Evolutionary conservation across 1,140 invertebrate genomes (phyloP).

Genomic region (Pachypsylla venusta): DNA sequence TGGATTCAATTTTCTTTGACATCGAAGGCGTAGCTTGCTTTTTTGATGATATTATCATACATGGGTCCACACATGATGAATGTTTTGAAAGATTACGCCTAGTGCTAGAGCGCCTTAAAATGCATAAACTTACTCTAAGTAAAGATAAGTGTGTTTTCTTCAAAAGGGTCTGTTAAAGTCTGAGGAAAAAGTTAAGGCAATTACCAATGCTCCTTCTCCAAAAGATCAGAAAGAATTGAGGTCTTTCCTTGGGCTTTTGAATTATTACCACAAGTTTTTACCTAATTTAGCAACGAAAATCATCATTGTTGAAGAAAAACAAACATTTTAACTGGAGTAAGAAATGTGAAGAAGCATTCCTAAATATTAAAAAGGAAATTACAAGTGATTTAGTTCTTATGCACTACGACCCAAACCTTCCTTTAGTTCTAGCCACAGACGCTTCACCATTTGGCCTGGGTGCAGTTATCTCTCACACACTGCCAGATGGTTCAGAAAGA

Average conservation of each 20-base stretch:
- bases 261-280: conserved; percentile 27
- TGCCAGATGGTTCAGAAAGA: conserved; percentile 28
- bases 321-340: conserved; percentile 19
- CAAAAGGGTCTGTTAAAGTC: neutral
- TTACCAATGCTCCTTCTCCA: conserved; percentile 23
- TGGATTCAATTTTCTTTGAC: too few relatives aligned
- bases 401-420: conserved; percentile 33
- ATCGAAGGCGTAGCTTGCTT: too few relatives aligned
- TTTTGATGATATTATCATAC: too few relatives aligned
- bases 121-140: neutral
- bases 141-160: neutral
- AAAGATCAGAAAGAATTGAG: conserved; percentile 23
- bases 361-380: conserved; percentile 22
- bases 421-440: conserved; percentile 34
- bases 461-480: conserved; percentile 32
- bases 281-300: conserved; percentile 22
- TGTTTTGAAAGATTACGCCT: too few relatives aligned
- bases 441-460: conserved; percentile 31
- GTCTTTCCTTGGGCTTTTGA: conserved; percentile 26
- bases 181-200: conserved; percentile 21
- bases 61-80: too few relatives aligned
- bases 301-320: conserved; percentile 16
- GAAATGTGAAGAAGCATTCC: conserved; percentile 22
- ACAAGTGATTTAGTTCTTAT: conserved; percentile 21
- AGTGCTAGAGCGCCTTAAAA: too few relatives aligned